Base-by-base conservation (phyloP, 2,888 invertebrate genomes). In the Xestobium rufovillosum region DNA sequence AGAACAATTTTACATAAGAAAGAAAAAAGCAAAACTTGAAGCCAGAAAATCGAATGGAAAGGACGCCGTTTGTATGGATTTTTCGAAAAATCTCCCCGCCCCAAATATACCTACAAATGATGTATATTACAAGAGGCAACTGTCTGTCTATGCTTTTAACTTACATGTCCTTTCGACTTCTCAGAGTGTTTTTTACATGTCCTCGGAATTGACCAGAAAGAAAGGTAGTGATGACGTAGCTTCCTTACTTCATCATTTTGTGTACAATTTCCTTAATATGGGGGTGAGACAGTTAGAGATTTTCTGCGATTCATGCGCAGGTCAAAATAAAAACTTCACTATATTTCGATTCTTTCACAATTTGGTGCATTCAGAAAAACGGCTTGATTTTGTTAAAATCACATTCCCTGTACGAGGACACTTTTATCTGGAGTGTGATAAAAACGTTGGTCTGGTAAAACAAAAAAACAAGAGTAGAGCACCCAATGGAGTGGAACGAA, bases 61-160 rank as follows among this genome's bases (percentile, higher is more conserved):
- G n/a, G n/a, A n/a, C n/a, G n/a, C n/a, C n/a, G n/a, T n/a, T n/a
- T n/a, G n/a, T n/a, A n/a, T n/a, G 16, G 19, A n/a, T 3, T 9
- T 29, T 27, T n/a, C 6, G 10, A 31, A 38, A 31, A 35, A 41
- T 26, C 44, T 39, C 47, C 48, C 33, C n/a, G n/a, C n/a, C n/a
- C n/a, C n/a, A n/a, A 55, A 55, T 42, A 49, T 51, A 13, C 39
- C 47, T 26, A 51, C 50, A 29, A 55, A 53, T 36, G 48, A 55
- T 39, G 46, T 50, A 8, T 49, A 48, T 39, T 42, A 49, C 35
- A 48, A 48, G 42, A 34, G 48, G 31, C 48, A 51, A 36, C 38
- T 50, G 15, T 38, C 45, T 10, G 27, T 48, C 15, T 38, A 49
- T 45, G 4, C 34, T 25, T 51, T 55, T 42, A 54, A 52, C 40